Evolutionary conservation across 2,888 invertebrate genomes (phyloP).

Genomic region (Synergus itoensis): DNA sequence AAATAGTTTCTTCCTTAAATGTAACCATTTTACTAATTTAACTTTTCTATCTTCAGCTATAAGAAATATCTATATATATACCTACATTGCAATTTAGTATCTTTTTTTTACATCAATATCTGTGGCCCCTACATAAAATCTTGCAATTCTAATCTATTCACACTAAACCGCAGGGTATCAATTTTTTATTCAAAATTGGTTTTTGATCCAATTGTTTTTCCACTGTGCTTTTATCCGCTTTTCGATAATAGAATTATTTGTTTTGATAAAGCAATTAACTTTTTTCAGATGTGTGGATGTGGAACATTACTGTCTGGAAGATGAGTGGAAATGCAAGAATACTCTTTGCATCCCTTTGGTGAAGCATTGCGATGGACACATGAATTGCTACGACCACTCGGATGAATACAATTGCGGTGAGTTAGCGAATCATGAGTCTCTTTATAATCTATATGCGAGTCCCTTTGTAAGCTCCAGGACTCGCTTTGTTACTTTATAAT

Average conservation of each 20-base stretch:
- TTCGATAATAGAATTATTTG: background rate
- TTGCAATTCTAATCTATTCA: background rate
- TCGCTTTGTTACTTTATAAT: conserved; percentile 42
- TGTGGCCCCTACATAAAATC: too few species aligned
- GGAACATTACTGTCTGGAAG: conserved; percentile 81
- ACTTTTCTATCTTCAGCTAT: too few species aligned
- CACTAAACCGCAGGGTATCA: too few species aligned
- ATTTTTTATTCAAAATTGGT: too few species aligned
- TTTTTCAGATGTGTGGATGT: conserved; percentile 79
- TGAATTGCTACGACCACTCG: conserved; percentile 87
- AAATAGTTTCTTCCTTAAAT: conserved; percentile 34
- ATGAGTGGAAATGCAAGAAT: conserved; percentile 87
- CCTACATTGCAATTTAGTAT: too few species aligned
- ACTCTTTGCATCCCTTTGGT: conserved; percentile 83
- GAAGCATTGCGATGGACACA: conserved; percentile 85
- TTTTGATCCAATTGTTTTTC: too few species aligned
- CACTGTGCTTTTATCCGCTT: too few species aligned
- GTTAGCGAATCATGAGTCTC: conserved; percentile 57
- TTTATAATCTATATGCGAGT: background rate
- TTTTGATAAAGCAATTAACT: background rate
- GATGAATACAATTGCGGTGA: conserved; percentile 88
- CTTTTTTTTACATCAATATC: too few species aligned
- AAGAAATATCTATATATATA: too few species aligned
- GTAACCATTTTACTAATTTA: background rate
- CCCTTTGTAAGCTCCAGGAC: conserved; percentile 61